Evolutionary conservation across 2,888 invertebrate genomes (phyloP).

Genomic region (Lucinisca nassula): DNA sequence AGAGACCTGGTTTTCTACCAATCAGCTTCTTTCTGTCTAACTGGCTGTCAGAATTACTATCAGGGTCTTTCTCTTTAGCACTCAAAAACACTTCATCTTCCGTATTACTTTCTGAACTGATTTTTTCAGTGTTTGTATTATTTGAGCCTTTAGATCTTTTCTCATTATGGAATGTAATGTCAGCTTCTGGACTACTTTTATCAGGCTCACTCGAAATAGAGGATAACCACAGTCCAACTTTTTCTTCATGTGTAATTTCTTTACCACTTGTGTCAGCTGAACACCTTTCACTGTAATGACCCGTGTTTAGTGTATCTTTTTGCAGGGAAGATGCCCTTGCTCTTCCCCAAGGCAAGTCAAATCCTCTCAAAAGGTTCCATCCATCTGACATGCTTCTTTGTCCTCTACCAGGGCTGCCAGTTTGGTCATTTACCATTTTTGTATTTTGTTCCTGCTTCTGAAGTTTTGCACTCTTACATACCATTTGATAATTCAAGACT

Average conservation of each 20-base stretch:
- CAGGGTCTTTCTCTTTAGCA: slow-evolving; percentile 14
- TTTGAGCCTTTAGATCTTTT: not conserved
- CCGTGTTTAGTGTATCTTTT: not conserved
- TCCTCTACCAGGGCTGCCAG: not conserved
- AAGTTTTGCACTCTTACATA: not conserved
- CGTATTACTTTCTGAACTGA: not conserved
- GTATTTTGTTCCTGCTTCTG: not conserved
- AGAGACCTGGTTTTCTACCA: not conserved
- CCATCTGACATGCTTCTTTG: not conserved
- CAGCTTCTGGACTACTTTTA: not conserved
- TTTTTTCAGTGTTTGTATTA: not conserved
- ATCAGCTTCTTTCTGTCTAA: not conserved
- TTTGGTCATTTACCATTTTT: not conserved
- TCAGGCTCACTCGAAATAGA: slow-evolving; percentile 27
- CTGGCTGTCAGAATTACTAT: not conserved
- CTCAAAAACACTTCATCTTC: slow-evolving; percentile 47
- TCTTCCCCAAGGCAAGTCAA: not conserved
- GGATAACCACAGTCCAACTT: slow-evolving; percentile 64
- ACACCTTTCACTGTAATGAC: not conserved
- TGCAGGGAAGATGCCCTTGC: not conserved
- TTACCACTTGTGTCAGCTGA: not conserved
- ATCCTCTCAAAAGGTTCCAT: not conserved
- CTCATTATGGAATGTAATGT: not conserved
- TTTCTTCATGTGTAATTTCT: slow-evolving; percentile 57
- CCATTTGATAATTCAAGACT: not conserved